Conservation (phyloP, 2,888 invertebrate species). For the Creontiades dilutus region DNA sequence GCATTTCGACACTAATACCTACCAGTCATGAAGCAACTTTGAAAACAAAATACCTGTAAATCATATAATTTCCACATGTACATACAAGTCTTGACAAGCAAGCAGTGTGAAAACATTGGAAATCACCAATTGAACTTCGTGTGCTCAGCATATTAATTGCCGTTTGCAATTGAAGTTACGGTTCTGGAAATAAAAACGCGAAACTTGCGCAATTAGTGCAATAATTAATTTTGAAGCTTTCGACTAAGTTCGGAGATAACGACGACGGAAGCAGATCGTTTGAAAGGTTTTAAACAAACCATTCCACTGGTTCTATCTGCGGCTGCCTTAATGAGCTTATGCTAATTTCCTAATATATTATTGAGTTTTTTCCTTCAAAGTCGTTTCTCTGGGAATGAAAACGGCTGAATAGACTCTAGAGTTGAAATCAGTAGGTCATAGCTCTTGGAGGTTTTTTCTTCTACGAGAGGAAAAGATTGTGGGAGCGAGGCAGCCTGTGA, state of each 20-base stretch:
- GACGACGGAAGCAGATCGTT: conserved; percentile 4
- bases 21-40: no score
- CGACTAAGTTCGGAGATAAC: neutral
- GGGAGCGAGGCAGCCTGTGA: neutral
- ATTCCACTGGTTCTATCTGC: neutral
- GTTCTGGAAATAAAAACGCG: neutral
- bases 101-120: no score
- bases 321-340: conserved; percentile 14
- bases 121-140: no score
- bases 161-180: neutral
- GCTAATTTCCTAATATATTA: conserved; percentile 39
- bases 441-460: conserved; percentile 25
- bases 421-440: conserved; percentile 40
- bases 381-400: conserved; percentile 33
- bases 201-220: neutral
- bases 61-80: no score
- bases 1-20: no score
- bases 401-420: conserved; percentile 17
- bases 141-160: no score
- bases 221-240: neutral
- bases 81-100: no score
- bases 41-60: no score
- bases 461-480: neutral
- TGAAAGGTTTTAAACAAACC: neutral
- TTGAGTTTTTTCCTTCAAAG: neutral